Base-by-base conservation (phyloP, 2,888 invertebrate species). In the Altica lythri region DNA sequence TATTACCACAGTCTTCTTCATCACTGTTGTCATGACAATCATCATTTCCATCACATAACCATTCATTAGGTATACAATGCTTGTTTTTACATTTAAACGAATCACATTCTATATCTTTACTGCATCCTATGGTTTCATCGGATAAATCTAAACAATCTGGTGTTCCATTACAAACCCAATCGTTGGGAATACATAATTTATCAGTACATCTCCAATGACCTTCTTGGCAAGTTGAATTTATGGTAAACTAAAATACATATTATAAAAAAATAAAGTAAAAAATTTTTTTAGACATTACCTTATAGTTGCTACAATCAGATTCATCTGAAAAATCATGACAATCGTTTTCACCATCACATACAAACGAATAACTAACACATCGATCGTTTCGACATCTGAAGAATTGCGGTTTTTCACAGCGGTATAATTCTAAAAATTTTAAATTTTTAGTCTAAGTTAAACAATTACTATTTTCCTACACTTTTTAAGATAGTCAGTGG, bases 61-160 rank as follows among this genome's bases (percentile, higher is more conserved):
- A 82, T 59, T 75, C 73, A 1, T 75, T 72, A 5, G 78, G 77
- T 35, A 84, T 69, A 61, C 84, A 85, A 35, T 77, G 77, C 5
- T 78, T 77, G 63, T 82, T 81, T 8, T 72, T 72, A 62, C 90
- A 90, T 13, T 75, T 72, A 70, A 86, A 90, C 0, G 83, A 86
- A 46, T 68, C 77, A 69, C 89, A 89, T 0, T 74, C 75, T 0
- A 75, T 70, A 1, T 75, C 68, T 12, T 67, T 66, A 1, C 72
- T 68, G 59, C 81, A 81, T 1, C 76, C 76, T 8, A 74, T 53
- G 2, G 66, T 70, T 66, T 78, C 78, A 65, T 78, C 78, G 0
- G 75, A 74, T 10, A 72, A 72, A 61, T 77, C 77, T 18, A 72
- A 53, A 61, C 78, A 78, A 51, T 78, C 76, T 4, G 54, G 3